Conservation (phyloP, 2,888 invertebrate species). For the Nemoura dubitans region DNA sequence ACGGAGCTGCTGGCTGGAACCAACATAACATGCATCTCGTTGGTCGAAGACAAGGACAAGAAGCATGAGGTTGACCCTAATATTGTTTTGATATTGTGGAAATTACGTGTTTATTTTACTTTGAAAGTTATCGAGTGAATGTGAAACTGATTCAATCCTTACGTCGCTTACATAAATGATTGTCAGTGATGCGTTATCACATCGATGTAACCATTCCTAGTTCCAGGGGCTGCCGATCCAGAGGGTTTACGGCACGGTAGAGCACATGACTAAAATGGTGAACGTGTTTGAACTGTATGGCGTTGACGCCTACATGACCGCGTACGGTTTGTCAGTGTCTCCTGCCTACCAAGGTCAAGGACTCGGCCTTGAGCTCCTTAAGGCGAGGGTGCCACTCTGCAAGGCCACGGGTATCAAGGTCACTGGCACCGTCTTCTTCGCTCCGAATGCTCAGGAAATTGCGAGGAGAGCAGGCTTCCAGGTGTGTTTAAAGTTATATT, state of each 20-base stretch:
- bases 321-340: constrained; percentile 63
- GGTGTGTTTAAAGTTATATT: too few relatives aligned
- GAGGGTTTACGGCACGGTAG: not conserved
- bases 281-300: constrained; percentile 60
- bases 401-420: constrained; percentile 43
- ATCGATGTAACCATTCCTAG: too few relatives aligned
- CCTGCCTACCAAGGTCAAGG: constrained; percentile 62
- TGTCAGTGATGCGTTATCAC: too few relatives aligned
- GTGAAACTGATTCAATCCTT: too few relatives aligned
- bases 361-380: constrained; percentile 61
- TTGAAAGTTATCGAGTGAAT: too few relatives aligned
- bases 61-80: not conserved
- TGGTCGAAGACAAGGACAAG: constrained; percentile 7
- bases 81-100: too few relatives aligned
- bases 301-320: constrained; percentile 62
- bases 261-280: constrained; percentile 55
- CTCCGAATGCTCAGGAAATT: constrained; percentile 43
- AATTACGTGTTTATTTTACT: too few relatives aligned
- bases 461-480: constrained; percentile 46
- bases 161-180: too few relatives aligned
- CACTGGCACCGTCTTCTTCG: constrained; percentile 47
- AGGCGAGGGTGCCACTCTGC: constrained; percentile 58
- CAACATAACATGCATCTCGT: constrained; percentile 54
- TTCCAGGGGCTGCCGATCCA: constrained; percentile 21
- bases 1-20: constrained; percentile 57